Base-by-base conservation (phyloP, 2,888 invertebrate genomes). In the Eubasilissa splendida region DNA sequence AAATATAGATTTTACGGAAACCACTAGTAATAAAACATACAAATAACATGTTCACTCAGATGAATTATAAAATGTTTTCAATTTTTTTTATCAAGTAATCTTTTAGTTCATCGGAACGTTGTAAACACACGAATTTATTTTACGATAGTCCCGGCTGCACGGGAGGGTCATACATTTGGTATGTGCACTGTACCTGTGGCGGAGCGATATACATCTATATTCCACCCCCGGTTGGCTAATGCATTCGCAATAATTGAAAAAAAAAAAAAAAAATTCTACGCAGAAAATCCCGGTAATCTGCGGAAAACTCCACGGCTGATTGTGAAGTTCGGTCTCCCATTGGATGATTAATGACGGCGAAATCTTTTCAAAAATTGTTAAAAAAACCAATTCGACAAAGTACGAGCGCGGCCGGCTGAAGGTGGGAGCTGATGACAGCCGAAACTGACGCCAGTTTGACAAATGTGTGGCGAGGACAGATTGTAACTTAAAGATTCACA, bases 211-310 rank as follows among this genome's bases (percentile, higher is more conserved):
- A 42, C 2, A 42, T 42, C 42, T 42, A 31, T 7, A 68, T 50
- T 66, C 42, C 68, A 9, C 12, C 50, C 50, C 31, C 8, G n/a
- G 66, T n/a, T 11, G 31, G 54, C 33, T 73, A 73, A 56, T 73
- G 71, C 71, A 58, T 58, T 73, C 5, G 58, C n/a, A 73, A 73
- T 73, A 56, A 58, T 58, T 73, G 71, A 42, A 73, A 73, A 71
- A 54, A 42, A 73, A 73, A 71, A 54, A 54, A 31, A 12, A 54
- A 12, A 33, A 14, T 11, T 2, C 11, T 9, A 22, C 31, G 14
- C 68, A 52, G 54, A 54, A 71, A 54, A 71, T 4, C 12, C 22
- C 14, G 52, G 14, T 50, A 68, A 42, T n/a, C 10, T 8, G 7
- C 56, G 10, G 22, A 11, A 71, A 22, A 22, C 58, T 58, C 8